Conservation (phyloP, 2,113 vertebrate species). For the Nestor notabilis region DNA sequence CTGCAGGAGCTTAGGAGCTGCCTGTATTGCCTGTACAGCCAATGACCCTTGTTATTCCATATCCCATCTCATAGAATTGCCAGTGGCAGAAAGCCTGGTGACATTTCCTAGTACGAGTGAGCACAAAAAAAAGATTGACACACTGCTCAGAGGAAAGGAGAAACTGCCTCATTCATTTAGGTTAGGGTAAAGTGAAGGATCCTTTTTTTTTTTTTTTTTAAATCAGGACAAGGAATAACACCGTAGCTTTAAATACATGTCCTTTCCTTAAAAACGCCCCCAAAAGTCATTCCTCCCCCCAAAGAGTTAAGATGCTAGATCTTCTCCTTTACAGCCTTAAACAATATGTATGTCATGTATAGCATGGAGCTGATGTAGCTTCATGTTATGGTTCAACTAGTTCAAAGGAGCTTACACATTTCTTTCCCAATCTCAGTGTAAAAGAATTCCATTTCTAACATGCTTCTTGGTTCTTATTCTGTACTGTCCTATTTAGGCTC, state of each 20-base stretch:
- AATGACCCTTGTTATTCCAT: neutral
- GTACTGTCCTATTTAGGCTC: neutral
- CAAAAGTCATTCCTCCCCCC: neutral
- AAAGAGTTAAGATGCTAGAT: neutral
- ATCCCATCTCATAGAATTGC: neutral
- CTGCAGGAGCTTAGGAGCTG: neutral
- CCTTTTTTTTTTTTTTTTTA: rapidly evolving
- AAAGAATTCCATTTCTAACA: neutral
- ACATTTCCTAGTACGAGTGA: neutral
- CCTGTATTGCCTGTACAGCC: neutral
- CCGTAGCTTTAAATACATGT: neutral
- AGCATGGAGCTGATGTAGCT: neutral
- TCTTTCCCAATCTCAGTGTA: neutral
- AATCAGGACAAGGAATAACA: neutral
- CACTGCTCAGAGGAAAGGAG: neutral
- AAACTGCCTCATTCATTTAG: neutral
- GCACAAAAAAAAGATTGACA: neutral
- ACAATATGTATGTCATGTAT: neutral
- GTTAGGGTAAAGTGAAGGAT: neutral
- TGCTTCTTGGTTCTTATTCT: neutral
- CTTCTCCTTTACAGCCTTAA: neutral
- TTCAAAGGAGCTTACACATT: neutral
- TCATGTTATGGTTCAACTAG: neutral
- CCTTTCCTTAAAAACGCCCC: neutral
- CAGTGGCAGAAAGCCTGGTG: neutral